Evolutionary conservation across 1,140 invertebrate genomes (phyloP), one percentile per base, ranked within the genome.

Genomic region (Colletes gigas): DNA sequence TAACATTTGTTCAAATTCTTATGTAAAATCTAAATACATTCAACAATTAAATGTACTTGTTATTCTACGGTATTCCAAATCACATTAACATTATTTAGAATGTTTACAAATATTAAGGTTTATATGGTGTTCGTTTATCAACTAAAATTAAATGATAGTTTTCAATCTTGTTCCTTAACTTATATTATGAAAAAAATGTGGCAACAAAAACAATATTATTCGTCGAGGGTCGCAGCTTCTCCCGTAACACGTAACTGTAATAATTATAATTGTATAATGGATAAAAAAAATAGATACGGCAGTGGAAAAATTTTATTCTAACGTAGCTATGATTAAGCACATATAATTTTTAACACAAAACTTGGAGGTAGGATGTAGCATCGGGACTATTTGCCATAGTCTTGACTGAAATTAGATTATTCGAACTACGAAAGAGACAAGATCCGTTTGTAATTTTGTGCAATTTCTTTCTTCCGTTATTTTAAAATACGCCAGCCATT

Each of bases 221-320:
- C n/a, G 7, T 5, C 6, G 8, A 39, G 50, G 60, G 30, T 65
- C 0, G 41, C 50, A 21, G 9, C 21, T 57, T 59, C 0, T 17
- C 9, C 30, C 21, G 15, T 60, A n/a, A 17, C 7, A 17, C 21
- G 17, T 69, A 30, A 70, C 17, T 30, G 54, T 6, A 1, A 19
- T 17, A 44, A 59, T 39, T 4, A 47, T 47, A 59, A 17, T 4
- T 54, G 71, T 39, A 5, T n/a, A 63, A 59, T 47, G 12, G 10
- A 39, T 73, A 62, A 39, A 79, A 73, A 55, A 73, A 47, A n/a
- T n/a, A n/a, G 19, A 65, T 50, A 70, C 52, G 50, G 41, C 41
- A 66, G 77, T 73, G 77, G 77, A 79, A 79, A 60, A 79, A 52
- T 4, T 79, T 73, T 19, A 68, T 59, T 63, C 57, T 62, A 78